phyloP scores from a whole-genome alignment of 2,888 invertebrate species.

The Leuctra nigra region DNA sequence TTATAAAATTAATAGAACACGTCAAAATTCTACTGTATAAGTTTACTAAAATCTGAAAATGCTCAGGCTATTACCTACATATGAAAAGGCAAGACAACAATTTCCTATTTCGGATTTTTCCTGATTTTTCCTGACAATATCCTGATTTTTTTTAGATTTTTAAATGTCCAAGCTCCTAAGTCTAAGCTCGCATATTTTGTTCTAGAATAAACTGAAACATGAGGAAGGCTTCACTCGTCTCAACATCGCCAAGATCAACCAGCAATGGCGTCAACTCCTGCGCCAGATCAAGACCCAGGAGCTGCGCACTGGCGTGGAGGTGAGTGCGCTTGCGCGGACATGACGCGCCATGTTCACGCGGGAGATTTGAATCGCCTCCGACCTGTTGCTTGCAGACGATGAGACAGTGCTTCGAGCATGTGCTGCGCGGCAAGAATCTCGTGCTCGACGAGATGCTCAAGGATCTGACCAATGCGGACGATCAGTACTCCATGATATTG shows the following conservation, averaged over 20 bases:
- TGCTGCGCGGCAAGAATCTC: conserved; percentile 60
- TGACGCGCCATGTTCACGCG: too few species aligned
- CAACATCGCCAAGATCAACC: conserved; percentile 78
- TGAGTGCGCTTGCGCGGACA: conserved; percentile 35
- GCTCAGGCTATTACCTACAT: too few species aligned
- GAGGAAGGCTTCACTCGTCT: conserved; percentile 72
- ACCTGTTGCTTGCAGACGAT: conserved; percentile 44
- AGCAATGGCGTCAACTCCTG: conserved; percentile 73
- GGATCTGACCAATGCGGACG: conserved; percentile 63
- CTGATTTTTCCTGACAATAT: too few species aligned
- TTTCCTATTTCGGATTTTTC: too few species aligned
- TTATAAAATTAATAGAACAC: too few species aligned
- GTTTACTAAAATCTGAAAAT: too few species aligned
- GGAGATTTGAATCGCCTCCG: too few species aligned
- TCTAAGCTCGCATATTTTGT: background rate
- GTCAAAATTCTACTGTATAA: too few species aligned
- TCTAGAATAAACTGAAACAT: conserved; percentile 71
- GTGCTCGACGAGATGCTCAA: conserved; percentile 55
- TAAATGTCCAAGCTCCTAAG: too few species aligned
- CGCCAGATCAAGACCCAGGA: conserved; percentile 70
- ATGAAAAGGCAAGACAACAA: too few species aligned
- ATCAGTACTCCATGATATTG: conserved; percentile 64
- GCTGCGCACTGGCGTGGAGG: conserved; percentile 60
- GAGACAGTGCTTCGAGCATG: conserved; percentile 51
- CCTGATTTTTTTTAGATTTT: too few species aligned